phyloP scores from a whole-genome alignment of 2,797 vertebrate species.

The Epinephelus malabaricus region DNA sequence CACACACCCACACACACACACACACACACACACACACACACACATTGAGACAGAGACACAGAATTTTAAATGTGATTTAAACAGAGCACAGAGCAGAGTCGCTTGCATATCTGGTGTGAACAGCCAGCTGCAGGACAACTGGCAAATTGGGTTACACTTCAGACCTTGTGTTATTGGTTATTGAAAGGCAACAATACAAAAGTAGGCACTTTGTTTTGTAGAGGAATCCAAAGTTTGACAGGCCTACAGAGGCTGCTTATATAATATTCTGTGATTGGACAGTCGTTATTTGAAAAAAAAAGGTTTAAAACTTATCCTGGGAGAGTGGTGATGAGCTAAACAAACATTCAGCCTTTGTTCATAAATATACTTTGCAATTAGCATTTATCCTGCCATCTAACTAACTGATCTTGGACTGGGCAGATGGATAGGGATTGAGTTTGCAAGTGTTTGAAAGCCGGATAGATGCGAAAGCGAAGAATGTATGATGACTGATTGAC shows the following conservation, averaged over 20 bases:
- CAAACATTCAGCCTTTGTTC: background rate
- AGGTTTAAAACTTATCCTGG: background rate
- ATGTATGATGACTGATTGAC: conserved; percentile 16
- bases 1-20: too few species aligned
- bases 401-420: background rate
- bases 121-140: too few species aligned
- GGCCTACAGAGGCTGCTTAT: background rate
- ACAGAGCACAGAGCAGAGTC: too few species aligned
- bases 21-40: too few species aligned
- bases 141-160: too few species aligned
- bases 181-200: background rate
- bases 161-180: background rate
- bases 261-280: background rate
- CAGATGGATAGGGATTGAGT: conserved; percentile 2
- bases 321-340: background rate
- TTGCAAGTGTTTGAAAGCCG: conserved; percentile 7
- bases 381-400: conserved; percentile 14
- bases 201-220: background rate
- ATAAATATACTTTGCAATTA: conserved; percentile 5
- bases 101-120: too few species aligned
- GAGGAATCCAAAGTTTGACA: background rate
- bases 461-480: background rate
- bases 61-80: too few species aligned
- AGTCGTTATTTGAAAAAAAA: background rate
- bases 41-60: too few species aligned